A percentile compares a stretch with the other conserved stretches of the same genome.
These are phyloP conservation scores for Sclerodermus sp. DNA, from an alignment of 2,888 invertebrate species.

Conservation along the genomic window DNA sequence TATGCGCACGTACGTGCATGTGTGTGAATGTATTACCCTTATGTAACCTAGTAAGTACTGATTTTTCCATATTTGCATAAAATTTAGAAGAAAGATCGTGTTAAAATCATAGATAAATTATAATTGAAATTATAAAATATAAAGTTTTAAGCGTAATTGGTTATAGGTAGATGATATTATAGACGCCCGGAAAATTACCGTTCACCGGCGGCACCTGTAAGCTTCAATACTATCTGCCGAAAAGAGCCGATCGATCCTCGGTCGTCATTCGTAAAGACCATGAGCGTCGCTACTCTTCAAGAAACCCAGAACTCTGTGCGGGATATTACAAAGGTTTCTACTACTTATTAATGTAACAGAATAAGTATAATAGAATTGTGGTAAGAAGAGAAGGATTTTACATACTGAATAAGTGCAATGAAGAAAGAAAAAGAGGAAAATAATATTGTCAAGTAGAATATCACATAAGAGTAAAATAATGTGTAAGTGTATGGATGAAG, in stretches of 20 bases:
- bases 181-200: conserved; percentile 26
- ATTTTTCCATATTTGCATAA: background rate
- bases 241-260: conserved; percentile 40
- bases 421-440: too few relatives aligned
- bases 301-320: too few relatives aligned
- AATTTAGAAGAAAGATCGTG: background rate
- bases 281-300: conserved; percentile 9
- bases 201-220: conserved; percentile 33
- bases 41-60: background rate
- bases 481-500: too few relatives aligned
- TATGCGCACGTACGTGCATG: too few relatives aligned
- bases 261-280: conserved; percentile 45
- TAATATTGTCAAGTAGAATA: too few relatives aligned
- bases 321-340: too few relatives aligned
- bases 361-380: too few relatives aligned
- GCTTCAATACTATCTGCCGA: conserved; percentile 24
- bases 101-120: background rate
- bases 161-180: background rate
- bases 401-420: too few relatives aligned
- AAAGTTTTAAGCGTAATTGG: background rate
- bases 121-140: background rate
- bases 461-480: too few relatives aligned
- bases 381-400: too few relatives aligned
- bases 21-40: too few relatives aligned
- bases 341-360: too few relatives aligned